Conservation (phyloP, 2,113 vertebrate genomes). For the Pelecanoides urinatrix region DNA sequence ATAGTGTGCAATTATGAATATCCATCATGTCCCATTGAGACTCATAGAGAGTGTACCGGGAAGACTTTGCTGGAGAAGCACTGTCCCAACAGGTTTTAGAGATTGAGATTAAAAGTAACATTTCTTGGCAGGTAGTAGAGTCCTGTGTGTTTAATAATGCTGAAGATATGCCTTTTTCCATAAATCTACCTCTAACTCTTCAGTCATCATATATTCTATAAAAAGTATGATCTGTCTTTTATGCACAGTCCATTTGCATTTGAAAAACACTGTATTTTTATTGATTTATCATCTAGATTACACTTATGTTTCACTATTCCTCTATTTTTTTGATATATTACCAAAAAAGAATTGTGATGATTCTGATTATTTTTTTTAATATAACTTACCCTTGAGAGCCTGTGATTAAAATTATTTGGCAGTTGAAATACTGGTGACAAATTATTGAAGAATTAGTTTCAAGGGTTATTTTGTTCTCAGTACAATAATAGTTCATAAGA, state of each 20-base stretch:
- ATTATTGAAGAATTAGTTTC: neutral
- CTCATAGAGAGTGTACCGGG: neutral
- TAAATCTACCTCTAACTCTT: neutral
- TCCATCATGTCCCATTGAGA: accelerated
- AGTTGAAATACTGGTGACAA: neutral
- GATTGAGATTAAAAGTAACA: neutral
- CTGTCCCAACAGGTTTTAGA: neutral
- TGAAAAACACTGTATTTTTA: neutral
- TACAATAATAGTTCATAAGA: neutral
- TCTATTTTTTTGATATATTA: neutral
- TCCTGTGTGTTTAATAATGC: neutral
- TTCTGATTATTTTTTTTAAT: neutral
- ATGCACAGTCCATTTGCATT: neutral
- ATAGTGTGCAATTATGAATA: neutral
- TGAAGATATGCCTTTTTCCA: neutral
- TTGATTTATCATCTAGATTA: neutral
- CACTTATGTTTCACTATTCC: neutral
- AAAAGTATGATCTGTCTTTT: neutral
- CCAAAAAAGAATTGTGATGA: neutral
- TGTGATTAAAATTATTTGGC: neutral
- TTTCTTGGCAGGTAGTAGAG: neutral
- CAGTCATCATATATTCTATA: neutral
- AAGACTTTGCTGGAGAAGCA: neutral
- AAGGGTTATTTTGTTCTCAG: neutral
- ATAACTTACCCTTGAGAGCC: neutral